Evolutionary conservation across 2,888 invertebrate genomes (phyloP), one percentile per base, ranked within the genome.

Genomic region (Bombyx huttoni): DNA sequence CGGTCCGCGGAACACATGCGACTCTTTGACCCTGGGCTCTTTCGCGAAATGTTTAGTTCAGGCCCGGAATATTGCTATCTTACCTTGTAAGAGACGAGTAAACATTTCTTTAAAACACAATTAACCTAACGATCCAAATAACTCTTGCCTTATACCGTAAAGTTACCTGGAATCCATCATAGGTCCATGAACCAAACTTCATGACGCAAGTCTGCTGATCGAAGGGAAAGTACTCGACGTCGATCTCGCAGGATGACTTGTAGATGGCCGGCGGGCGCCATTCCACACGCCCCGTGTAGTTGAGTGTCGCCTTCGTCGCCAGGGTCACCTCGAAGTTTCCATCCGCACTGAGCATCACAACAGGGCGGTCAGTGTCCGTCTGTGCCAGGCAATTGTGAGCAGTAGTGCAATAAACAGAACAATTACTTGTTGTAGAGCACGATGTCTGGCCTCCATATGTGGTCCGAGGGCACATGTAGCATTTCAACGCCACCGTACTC

Each of bases 241-340:
- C 95, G 78, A 96, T 96, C 90, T 95, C 95, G 83, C 96, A 96
- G 64, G 95, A 95, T 68, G 96, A 96, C 90, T 97, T 97, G 93
- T 97, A 97, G 78, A 98, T 97, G 77, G 97, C 97, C 48, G 98
- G 98, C 58, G 97, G 97, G 81, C 96, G 96, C 96, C 96, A 97
- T 81, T 95, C 94, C 71, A 97, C 96, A 79, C 94, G 92, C 62
- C 97, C 97, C 73, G 94, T 93, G 83, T 94, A 93, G 91, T 95
- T 94, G 81, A 96, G 93, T 75, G 95, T 95, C 74, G 95, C 96
- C 90, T 96, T 96, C 67, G 95, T 95, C 72, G 95, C 94, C 81
- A 95, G 91, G 73, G 95, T 95, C 90, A 95, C 96, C 90, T 96
- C 95, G 91, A 95, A 95, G 91, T 95, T 95, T 78, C 96, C 96